These are phyloP conservation scores for Aelia acuminata DNA, from an alignment of 2,888 invertebrate species.

Conservation along the genomic window DNA sequence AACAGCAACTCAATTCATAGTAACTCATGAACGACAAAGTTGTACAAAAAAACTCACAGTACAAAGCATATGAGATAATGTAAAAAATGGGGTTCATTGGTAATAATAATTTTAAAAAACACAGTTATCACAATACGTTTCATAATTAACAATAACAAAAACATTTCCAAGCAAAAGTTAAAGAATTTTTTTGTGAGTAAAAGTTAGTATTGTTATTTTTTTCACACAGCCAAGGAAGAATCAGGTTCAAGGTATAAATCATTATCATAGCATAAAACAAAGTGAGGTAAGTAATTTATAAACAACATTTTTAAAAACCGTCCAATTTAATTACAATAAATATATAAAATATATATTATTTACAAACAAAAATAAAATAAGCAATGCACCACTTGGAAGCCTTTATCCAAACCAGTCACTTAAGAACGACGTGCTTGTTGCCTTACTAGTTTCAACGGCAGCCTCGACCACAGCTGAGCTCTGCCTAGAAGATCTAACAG, in stretches of 20 bases:
- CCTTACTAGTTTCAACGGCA: constrained; percentile 55
- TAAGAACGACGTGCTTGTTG: constrained; percentile 75
- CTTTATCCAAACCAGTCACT: constrained; percentile 83
- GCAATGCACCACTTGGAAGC: constrained; percentile 6
- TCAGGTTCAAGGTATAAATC: not conserved
- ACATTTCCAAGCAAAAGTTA: not conserved
- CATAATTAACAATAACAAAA: not conserved
- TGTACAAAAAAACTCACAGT: too few species aligned
- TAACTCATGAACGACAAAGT: too few species aligned
- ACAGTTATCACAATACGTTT: too few species aligned
- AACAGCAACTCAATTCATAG: too few species aligned
- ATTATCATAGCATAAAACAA: not conserved
- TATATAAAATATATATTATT: constrained; percentile 35
- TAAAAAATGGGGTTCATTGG: too few species aligned
- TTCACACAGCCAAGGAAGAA: not conserved
- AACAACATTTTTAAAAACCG: not conserved
- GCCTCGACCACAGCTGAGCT: constrained; percentile 34
- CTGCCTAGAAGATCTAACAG: constrained; percentile 55
- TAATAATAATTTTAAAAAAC: too few species aligned
- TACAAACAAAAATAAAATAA: constrained; percentile 47
- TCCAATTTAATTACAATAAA: constrained; percentile 9
- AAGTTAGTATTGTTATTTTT: not conserved
- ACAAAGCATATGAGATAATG: too few species aligned
- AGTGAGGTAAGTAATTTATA: not conserved
- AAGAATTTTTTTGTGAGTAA: not conserved